phyloP scores from a whole-genome alignment of 2,113 vertebrate species.

The Eublepharis macularius region DNA sequence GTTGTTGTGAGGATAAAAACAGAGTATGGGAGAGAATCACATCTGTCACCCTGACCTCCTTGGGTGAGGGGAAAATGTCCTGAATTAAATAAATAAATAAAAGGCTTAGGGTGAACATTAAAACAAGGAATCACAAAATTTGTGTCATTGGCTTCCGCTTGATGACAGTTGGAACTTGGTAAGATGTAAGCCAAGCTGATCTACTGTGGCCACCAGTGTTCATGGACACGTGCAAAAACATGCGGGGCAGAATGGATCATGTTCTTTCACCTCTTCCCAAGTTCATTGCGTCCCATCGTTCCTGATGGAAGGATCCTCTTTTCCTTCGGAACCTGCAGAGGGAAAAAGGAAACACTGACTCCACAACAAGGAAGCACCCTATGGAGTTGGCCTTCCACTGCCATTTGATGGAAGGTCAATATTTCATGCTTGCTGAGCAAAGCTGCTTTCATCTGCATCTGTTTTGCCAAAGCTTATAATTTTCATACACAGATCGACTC shows the following conservation, averaged over 20 bases:
- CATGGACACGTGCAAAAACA: conserved; percentile 26
- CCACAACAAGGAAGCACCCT: not conserved
- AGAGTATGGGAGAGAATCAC: no score
- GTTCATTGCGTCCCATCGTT: conserved; percentile 77
- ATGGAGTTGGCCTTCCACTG: not conserved
- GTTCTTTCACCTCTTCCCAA: conserved; percentile 85
- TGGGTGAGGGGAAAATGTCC: no score
- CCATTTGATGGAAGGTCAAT: not conserved
- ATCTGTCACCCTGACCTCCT: no score
- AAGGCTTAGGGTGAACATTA: no score
- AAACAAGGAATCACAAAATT: conserved; percentile 15
- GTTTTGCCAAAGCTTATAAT: not conserved
- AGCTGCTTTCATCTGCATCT: not conserved
- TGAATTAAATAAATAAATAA: no score
- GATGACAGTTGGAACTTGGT: conserved; percentile 53
- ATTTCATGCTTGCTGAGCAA: not conserved
- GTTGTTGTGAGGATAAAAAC: no score
- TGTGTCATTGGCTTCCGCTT: conserved; percentile 51
- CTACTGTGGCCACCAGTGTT: conserved; percentile 41
- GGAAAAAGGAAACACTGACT: conserved; percentile 10
- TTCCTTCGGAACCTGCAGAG: conserved; percentile 84
- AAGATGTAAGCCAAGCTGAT: conserved; percentile 52
- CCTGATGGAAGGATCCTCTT: conserved; percentile 82
- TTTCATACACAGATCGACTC: not conserved
- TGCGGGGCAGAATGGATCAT: not conserved